phyloP scores from a whole-genome alignment of 2,888 invertebrate genomes.

The Leptothorax acervorum region DNA sequence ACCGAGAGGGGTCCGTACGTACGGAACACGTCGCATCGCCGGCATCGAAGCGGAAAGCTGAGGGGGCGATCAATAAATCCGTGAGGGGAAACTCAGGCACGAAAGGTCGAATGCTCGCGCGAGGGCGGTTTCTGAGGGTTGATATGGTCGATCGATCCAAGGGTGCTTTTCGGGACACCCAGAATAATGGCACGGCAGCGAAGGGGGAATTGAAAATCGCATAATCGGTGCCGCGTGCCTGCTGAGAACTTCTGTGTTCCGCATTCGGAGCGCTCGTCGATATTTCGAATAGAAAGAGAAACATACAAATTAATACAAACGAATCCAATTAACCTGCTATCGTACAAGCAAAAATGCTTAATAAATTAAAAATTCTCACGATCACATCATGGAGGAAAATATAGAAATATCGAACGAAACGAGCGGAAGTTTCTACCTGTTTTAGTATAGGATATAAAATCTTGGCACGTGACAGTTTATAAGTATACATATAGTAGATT shows the following conservation, averaged over 20 bases:
- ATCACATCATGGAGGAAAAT: background rate
- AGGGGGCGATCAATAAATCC: conserved; percentile 72
- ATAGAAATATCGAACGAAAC: background rate
- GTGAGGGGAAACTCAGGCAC: conserved; percentile 60
- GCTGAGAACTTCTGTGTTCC: background rate
- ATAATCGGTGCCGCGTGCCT: conserved; percentile 30
- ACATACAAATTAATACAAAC: background rate
- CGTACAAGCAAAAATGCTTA: background rate
- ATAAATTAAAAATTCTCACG: background rate
- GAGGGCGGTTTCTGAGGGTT: conserved; percentile 70
- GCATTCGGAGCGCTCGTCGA: background rate
- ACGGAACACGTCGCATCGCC: conserved; percentile 30
- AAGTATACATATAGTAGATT: background rate
- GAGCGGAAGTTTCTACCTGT: background rate
- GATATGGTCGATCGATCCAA: conserved; percentile 67
- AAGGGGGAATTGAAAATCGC: conserved; percentile 16
- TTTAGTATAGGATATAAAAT: background rate
- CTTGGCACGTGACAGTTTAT: background rate
- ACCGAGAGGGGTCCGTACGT: background rate
- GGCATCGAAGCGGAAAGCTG: conserved; percentile 66
- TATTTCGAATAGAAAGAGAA: background rate
- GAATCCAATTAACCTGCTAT: background rate
- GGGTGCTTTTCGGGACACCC: conserved; percentile 52
- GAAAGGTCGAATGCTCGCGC: conserved; percentile 70
- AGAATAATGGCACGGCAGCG: conserved; percentile 29